Base-by-base conservation (phyloP, 2,888 invertebrate species). In the Gymnocheta viridis region DNA sequence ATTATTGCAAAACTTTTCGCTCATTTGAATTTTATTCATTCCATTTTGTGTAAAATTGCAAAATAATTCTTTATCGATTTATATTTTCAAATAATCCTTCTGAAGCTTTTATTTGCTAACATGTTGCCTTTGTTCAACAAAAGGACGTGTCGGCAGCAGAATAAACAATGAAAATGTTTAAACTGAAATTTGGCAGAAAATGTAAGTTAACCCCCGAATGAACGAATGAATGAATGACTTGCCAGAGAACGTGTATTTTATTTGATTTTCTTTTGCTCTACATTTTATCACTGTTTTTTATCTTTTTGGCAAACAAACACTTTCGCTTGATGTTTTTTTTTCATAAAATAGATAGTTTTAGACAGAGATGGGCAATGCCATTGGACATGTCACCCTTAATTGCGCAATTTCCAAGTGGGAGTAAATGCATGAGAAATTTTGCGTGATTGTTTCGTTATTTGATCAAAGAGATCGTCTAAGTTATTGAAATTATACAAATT, bases 181-280 rank as follows among this genome's bases (percentile, higher is more conserved):
- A 54, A 54, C 6, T 72, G 47, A 62, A 62, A 62, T 35, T 67
- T 77, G 56, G 58, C 67, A 60, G 24, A 58, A 77, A 67, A 77
- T 58, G 6, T 29, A 60, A 77, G 66, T 58, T 66, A 67, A 69
- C 49, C 35, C 77, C 38, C 32, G n/a, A n/a, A n/a, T n/a, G n/a
- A n/a, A n/a, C n/a, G n/a, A n/a, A n/a, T 47, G 35, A 17, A 56
- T 76, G 19, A 56, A 66, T 76, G 56, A 47, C 44, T 47, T 76
- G 64, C 54, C 74, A 76, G 56, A 56, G 29, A 41, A 66, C 44
- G 32, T 66, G 44, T 29, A 44, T 72, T 49, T 67, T 58, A 35
- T 35, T 27, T 10, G 7, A 17, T 47, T 47, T 29, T 41, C 44
- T 29, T 70, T 47, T 35, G 12, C 17, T 66, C 24, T 10, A 4